Evolutionary conservation across 2,113 vertebrate genomes (phyloP), one percentile per base, ranked within the genome.

Genomic region (Electrona antarctica): DNA sequence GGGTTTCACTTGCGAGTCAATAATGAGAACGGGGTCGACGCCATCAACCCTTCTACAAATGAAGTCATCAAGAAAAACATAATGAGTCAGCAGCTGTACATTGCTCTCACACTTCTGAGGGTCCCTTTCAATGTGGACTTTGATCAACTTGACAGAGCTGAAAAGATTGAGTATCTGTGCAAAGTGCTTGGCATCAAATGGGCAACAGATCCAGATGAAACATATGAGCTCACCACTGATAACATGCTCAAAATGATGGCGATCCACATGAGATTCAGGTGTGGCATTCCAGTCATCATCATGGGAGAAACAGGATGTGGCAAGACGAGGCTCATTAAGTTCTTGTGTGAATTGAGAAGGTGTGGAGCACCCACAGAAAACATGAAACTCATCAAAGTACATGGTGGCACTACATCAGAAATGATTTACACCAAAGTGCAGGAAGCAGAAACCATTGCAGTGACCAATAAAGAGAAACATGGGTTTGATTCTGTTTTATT

Each of bases 251-350:
- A 99, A 79, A 97, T 99, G 60, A 73, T 99, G 5, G 97, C 97
- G 29, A 96, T 99, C 9, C 96, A 98, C 78, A 99, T 99, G 97
- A 90, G 98, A 0, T 97, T 99, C 89, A 92, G 96, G 0, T 99
- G 97, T 65, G 94, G 95, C 68, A 99, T 99, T 61, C 98, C 98
- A 0, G 97, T 99, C 1, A 93, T 99, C 51, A 91, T 99, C 87
- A 99, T 99, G 98, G 98, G 98, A 15, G 98, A 99, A 84, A 99
- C 98, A 0, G 98, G 98, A 9, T 99, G 97, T 28, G 98, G 97
- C 10, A 99, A 99, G 67, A 99, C 97, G 0, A 93, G 97, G 49
- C 95, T 99, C 51, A 93, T 99, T 28, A 96, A 93, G 52, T 99
- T 95, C 67, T 90, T 99, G 15, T 98, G 96, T 69, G 92, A 94